A percentile compares a stretch with the other conserved stretches of the same genome.
phyloP scores from a whole-genome alignment of 2,797 vertebrate species.

The Champsocephalus esox region DNA sequence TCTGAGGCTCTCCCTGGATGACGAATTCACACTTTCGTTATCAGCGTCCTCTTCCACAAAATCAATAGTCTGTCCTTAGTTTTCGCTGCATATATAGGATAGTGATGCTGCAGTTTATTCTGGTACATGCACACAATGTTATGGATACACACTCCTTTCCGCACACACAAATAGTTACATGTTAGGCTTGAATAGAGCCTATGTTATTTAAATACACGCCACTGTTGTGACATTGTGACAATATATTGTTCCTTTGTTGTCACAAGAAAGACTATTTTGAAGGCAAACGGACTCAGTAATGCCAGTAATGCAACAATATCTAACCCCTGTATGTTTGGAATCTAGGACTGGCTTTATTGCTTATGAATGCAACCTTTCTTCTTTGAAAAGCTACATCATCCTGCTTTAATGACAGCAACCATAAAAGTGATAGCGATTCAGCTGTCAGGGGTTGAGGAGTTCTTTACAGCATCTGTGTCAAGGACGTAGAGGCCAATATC shows the following conservation, averaged over 20 bases:
- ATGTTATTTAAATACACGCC: not conserved
- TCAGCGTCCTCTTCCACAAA: conserved; percentile 72
- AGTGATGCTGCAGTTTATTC: conserved; percentile 35
- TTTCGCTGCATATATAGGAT: conserved; percentile 54
- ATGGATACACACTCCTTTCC: conserved; percentile 10
- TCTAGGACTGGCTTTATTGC: no score
- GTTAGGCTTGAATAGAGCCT: not conserved
- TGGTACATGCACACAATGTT: conserved; percentile 11
- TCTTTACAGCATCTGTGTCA: not conserved
- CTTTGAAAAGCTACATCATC: not conserved
- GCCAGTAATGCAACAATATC: conserved; percentile 6
- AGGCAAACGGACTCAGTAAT: not conserved
- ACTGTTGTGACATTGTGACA: conserved; percentile 1
- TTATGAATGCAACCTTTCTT: not conserved
- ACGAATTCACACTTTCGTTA: conserved; percentile 76
- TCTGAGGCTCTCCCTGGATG: conserved; percentile 66
- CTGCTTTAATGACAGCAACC: not conserved
- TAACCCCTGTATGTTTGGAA: no score
- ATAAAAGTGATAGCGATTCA: not conserved
- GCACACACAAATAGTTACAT: conserved; percentile 4
- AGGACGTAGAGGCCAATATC: not conserved
- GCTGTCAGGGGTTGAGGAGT: not conserved
- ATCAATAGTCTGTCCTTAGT: conserved; percentile 72
- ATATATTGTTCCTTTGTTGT: not conserved
- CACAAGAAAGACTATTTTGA: not conserved